phyloP scores from a whole-genome alignment of 2,113 vertebrate species.

The Strix aluco region DNA sequence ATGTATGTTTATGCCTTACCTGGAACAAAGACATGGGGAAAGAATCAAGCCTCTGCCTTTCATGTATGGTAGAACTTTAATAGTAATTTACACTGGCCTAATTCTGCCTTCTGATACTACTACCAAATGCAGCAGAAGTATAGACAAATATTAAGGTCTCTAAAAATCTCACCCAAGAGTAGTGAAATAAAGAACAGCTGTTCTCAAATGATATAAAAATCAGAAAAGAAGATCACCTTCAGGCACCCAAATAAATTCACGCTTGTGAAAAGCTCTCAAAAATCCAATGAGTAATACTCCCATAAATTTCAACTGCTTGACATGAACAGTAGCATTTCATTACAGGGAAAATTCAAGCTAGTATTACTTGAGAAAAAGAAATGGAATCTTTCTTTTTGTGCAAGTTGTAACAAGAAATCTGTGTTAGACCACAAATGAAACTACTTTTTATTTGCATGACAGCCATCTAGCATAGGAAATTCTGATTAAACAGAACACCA shows the following conservation, averaged over 20 bases:
- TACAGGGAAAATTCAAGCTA: neutral
- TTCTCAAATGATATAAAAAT: neutral
- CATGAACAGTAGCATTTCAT: neutral
- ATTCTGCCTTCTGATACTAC: neutral
- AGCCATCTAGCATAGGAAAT: neutral
- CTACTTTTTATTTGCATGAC: neutral
- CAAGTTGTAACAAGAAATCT: neutral
- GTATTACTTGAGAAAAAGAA: neutral
- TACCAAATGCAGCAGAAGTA: neutral
- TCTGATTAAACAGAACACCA: neutral
- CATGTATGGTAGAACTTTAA: neutral
- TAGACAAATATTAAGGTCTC: neutral
- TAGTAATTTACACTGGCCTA: neutral
- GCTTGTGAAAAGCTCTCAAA: neutral
- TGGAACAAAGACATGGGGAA: neutral
- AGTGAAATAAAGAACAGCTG: neutral
- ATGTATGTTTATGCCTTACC: neutral
- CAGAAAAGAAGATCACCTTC: neutral
- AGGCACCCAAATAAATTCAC: neutral
- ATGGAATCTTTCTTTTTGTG: neutral
- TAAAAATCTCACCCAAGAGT: neutral
- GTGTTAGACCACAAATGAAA: neutral
- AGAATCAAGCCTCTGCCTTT: neutral
- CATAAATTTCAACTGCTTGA: neutral
- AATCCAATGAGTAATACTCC: neutral